Percentiles rank a stretch among this genome's conserved stretches.
phyloP scores from a whole-genome alignment of 64 coral and sea anemone species.

The Pocillopora damicornis region DNA sequence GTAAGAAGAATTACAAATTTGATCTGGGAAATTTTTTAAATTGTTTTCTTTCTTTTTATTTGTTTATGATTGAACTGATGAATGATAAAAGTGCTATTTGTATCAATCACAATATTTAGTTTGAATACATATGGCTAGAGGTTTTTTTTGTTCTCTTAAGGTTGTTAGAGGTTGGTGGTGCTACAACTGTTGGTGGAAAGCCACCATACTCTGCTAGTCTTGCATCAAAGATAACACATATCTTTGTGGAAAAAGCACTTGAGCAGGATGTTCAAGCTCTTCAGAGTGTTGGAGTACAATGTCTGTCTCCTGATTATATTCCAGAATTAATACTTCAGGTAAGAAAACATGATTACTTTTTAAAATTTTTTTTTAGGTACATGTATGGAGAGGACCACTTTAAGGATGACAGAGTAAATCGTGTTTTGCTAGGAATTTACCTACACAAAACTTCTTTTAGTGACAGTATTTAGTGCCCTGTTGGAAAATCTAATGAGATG shows the following conservation, averaged over 20 bases:
- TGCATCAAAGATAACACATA: constrained; percentile 73
- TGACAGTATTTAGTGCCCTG: no score
- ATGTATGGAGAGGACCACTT: no score
- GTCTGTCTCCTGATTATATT: constrained; percentile 77
- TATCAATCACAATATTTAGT: no score
- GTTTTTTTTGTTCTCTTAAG: constrained; percentile 26
- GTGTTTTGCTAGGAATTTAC: no score
- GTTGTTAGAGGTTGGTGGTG: constrained; percentile 78
- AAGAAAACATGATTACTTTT: neutral
- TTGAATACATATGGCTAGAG: neutral
- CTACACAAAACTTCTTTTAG: no score
- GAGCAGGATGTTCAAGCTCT: constrained; percentile 57
- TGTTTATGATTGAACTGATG: no score
- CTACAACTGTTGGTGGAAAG: constrained; percentile 53
- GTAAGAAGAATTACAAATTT: no score
- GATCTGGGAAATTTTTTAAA: no score
- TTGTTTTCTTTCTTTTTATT: no score
- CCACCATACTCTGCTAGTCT: constrained; percentile 47
- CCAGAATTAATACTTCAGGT: constrained; percentile 89
- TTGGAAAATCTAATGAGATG: no score
- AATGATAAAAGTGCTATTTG: no score
- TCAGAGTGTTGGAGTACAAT: constrained; percentile 56
- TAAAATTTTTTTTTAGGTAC: neutral
- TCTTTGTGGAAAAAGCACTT: constrained; percentile 82
- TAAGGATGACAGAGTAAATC: no score